These are phyloP conservation scores for Ypsolopha scabrella DNA, from an alignment of 2,888 invertebrate species.

Conservation along the genomic window DNA sequence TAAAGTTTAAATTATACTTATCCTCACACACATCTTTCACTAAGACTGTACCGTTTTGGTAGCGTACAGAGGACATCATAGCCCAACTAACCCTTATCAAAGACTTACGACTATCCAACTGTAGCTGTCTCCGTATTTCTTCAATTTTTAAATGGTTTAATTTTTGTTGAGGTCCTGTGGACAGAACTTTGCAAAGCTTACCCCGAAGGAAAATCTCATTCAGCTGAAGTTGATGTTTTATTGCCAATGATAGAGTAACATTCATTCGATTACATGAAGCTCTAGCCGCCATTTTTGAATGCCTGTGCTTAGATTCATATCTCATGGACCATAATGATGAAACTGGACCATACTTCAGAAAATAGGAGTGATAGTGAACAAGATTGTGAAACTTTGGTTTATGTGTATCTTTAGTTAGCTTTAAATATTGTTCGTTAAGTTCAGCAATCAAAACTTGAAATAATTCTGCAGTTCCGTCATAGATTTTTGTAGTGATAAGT, in stretches of 20 bases:
- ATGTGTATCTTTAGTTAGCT: neutral
- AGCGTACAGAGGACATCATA: neutral
- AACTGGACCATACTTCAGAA: conserved; percentile 2
- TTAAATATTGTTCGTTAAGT: conserved; percentile 1
- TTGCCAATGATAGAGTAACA: neutral
- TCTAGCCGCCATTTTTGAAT: conserved; percentile 3
- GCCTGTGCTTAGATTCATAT: conserved; percentile 4
- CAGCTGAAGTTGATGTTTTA: conserved; percentile 4
- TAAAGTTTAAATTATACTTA: neutral
- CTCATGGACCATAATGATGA: neutral
- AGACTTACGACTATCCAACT: neutral
- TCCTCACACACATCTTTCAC: neutral
- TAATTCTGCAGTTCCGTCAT: neutral
- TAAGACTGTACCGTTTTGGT: neutral
- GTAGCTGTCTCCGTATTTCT: neutral
- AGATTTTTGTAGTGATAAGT: neutral
- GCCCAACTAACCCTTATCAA: conserved; percentile 1
- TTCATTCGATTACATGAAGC: conserved; percentile 1
- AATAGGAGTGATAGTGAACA: neutral
- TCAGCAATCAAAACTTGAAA: conserved; percentile 1
- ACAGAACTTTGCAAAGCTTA: neutral
- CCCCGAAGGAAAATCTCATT: conserved; percentile 1
- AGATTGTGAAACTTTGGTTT: conserved; percentile 5
- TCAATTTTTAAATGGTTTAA: neutral
- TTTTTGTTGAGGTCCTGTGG: neutral